Base-by-base conservation (phyloP, 2,888 invertebrate species). In the Actias luna region DNA sequence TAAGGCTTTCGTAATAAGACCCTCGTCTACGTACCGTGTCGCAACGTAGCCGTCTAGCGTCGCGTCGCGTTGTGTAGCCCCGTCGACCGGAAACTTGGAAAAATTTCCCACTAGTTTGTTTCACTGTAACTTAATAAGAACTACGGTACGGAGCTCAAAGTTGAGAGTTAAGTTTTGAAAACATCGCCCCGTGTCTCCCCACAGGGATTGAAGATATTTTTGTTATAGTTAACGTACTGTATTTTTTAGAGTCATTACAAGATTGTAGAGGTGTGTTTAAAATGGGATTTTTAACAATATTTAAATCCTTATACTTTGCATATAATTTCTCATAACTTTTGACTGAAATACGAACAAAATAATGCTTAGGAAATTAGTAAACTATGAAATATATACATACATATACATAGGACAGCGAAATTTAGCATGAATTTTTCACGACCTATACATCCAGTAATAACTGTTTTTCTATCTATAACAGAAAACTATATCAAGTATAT, bases 61-160 rank as follows among this genome's bases (percentile, higher is more conserved):
- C 33, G 50, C 29, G 50, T 52, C 58, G 58, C 60, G 29, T 61
- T 58, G 65, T 68, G 62, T 59, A 25, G 71, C 66, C 46, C 63
- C 59, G 63, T 60, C 55, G 29, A 55, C 55, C 55, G 64, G 76
- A 71, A 87, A 88, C 85, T 88, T 87, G 78, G 87, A 87, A 89
- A 88, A 89, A 90, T 86, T 88, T 83, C 80, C 74, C 65, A 75
- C 84, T 81, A 85, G 87, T 88, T 88, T 87, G 86, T 88, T 86
- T 88, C 83, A 85, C 79, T 76, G 85, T 89, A 90, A 90, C 88
- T 88, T 85, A 83, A 85, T 87, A 86, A 82, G 86, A 85, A 87
- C 84, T 84, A 76, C 71, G 71, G 71, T 67, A 72, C 72, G 68
- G 69, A 75, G 74, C 76, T 67, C 72, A 69, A 79, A 86, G 82